These are phyloP conservation scores for Daboia siamensis DNA, from an alignment of 2,113 vertebrate genomes.

Conservation along the genomic window DNA sequence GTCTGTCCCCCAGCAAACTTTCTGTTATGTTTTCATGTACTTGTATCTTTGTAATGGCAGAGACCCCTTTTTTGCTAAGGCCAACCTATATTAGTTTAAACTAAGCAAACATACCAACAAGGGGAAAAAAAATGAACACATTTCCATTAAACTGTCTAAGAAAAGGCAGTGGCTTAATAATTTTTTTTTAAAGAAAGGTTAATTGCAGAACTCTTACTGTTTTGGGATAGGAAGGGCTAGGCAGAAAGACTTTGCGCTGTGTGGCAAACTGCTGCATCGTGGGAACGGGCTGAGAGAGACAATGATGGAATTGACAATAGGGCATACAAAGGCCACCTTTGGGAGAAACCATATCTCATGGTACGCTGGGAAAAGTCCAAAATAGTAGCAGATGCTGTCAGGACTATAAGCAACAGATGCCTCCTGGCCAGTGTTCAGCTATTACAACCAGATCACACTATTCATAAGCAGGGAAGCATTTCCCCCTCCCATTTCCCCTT, in stretches of 20 bases:
- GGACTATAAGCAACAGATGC: conserved; percentile 87
- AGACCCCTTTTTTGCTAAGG: not conserved
- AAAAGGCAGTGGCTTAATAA: conserved; percentile 31
- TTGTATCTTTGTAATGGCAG: not conserved
- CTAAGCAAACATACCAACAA: conserved; percentile 30
- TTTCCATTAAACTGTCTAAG: not conserved
- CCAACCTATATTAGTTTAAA: conserved; percentile 36
- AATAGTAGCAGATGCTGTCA: conserved; percentile 93
- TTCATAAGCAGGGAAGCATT: conserved; percentile 60
- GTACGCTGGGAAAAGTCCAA: conserved; percentile 85
- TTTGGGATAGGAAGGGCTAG: conserved; percentile 66
- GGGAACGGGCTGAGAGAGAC: conserved; percentile 79
- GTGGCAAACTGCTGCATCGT: conserved; percentile 75
- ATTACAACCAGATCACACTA: conserved; percentile 74
- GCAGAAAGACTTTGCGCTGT: conserved; percentile 60
- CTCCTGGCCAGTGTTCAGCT: conserved; percentile 85
- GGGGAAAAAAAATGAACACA: not conserved
- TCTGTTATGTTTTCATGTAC: conserved; percentile 22
- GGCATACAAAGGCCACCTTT: conserved; percentile 86
- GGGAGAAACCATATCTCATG: conserved; percentile 86
- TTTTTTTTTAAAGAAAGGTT: conserved; percentile 49
- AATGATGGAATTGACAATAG: conserved; percentile 86
- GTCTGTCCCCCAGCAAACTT: not conserved
- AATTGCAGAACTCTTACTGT: conserved; percentile 55
- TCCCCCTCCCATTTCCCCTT: conserved; percentile 55